Evolutionary conservation across 2,888 invertebrate genomes (phyloP).

Genomic region (Xanthia togata): DNA sequence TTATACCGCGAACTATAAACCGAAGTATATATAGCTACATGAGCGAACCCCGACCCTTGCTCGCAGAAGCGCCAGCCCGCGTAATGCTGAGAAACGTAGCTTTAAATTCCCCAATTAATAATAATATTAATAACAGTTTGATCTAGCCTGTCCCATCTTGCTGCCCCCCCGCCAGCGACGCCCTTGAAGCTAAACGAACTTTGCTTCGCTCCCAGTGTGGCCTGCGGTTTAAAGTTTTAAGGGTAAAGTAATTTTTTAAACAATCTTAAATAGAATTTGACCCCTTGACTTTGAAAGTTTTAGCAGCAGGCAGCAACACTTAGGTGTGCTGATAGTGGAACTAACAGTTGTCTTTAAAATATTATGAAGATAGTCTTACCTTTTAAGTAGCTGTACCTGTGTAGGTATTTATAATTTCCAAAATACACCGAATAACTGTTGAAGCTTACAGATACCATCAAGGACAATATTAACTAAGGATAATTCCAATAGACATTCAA

Average conservation of each 20-base stretch:
- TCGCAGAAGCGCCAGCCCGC: no score
- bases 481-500: constrained; percentile 63
- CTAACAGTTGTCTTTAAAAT: not conserved
- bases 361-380: not conserved
- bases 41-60: no score
- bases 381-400: not conserved
- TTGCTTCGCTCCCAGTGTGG: no score
- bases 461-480: constrained; percentile 52
- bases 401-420: not conserved
- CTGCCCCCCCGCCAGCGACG: no score
- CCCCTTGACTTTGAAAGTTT: not conserved
- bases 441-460: constrained; percentile 38
- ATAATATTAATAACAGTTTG: no score
- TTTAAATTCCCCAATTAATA: no score
- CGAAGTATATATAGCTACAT: no score
- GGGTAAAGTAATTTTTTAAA: not conserved
- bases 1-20: no score
- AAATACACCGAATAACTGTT: constrained; percentile 9
- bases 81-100: no score
- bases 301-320: not conserved
- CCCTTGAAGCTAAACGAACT: no score
- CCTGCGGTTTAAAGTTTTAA: not conserved
- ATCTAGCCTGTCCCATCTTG: no score
- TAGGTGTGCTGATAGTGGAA: not conserved
- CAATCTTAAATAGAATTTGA: no score